Base-by-base conservation (phyloP, 2,888 invertebrate species). In the Volucella inflata region DNA sequence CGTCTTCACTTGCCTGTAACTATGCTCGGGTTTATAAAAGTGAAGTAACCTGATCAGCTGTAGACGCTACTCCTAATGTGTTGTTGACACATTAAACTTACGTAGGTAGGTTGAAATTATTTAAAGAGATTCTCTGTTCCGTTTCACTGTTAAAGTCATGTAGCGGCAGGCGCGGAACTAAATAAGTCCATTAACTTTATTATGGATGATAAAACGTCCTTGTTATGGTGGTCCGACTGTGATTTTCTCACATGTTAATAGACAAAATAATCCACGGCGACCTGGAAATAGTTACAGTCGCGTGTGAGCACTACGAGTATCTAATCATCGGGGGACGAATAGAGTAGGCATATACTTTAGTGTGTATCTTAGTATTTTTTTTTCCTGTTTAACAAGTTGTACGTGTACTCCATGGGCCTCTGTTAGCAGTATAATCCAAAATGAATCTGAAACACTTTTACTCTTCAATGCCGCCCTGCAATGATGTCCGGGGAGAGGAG, bases 111-210 rank as follows among this genome's bases (percentile, higher is more conserved):
- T 67, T 17, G 65, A 85, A 75, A 84, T 80, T 79, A 81, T 57
- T 72, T 76, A 67, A 71, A 53, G 50, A 38, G 72, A 59, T 68
- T 68, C 44, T 64, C 62, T 84, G 88, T 88, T 83, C 83, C 71
- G 78, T 88, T 87, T 88, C 87, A 88, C 81, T 87, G 88, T 82
- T 88, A 85, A 88, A 87, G 88, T 88, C 88, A 87, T 87, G 88
- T 87, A 79, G 84, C 80, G 77, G 81, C 81, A 78, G 60, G 76
- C 82, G 76, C 87, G 80, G 88, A 88, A 89, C 88, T 89, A 89
- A 89, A 90, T 90, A 90, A 90, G 90, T 91, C 90, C 91, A 91
- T 91, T 91, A 90, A 90, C 89, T 91, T 90, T 90, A 90, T 91
- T 90, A 90, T 89, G 87, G 89, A 89, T 90, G 89, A 90, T 90